Conservation (phyloP, 2,797 vertebrate species). For the Crenichthys baileyi region DNA sequence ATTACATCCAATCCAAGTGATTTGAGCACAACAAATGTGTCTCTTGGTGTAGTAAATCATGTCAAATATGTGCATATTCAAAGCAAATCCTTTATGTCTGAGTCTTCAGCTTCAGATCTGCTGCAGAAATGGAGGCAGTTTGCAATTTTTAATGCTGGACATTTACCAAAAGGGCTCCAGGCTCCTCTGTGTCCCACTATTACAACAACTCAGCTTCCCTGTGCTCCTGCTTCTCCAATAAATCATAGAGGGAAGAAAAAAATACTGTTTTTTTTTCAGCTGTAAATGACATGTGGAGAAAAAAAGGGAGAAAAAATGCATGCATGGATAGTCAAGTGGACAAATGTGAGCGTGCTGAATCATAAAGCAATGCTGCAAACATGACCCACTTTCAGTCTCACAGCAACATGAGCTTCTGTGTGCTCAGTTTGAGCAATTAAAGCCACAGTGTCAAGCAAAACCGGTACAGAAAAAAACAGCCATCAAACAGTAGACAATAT, state of each 20-base stretch:
- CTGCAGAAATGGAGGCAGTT: slow-evolving; percentile 10
- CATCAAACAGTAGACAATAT: slow-evolving; percentile 6
- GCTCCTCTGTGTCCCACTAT: slow-evolving; percentile 60
- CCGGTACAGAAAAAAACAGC: not conserved
- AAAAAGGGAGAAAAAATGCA: slow-evolving; percentile 19
- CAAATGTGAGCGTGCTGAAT: slow-evolving; percentile 63
- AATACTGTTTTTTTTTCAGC: not conserved
- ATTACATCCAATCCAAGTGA: not conserved
- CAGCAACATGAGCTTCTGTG: slow-evolving; percentile 47
- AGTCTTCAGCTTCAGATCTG: slow-evolving; percentile 13
- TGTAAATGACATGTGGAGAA: not conserved
- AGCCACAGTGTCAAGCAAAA: slow-evolving; percentile 16
- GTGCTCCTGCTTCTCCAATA: slow-evolving; percentile 36
- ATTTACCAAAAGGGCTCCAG: slow-evolving; percentile 49
- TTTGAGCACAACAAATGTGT: not conserved
- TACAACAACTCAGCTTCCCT: slow-evolving; percentile 41
- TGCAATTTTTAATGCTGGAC: slow-evolving; percentile 39
- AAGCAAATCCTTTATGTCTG: not conserved
- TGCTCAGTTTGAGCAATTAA: slow-evolving; percentile 58
- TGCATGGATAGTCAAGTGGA: slow-evolving; percentile 57
- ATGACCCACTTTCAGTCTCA: slow-evolving; percentile 67
- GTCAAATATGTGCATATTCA: not conserved
- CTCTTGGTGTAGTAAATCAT: not conserved
- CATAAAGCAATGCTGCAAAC: slow-evolving; percentile 57
- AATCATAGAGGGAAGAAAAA: slow-evolving; percentile 8